A percentile compares a stretch with the other conserved stretches of the same genome.
Evolutionary conservation across 2,888 invertebrate species (phyloP).

Genomic region (Caenorhabditis sp.): DNA sequence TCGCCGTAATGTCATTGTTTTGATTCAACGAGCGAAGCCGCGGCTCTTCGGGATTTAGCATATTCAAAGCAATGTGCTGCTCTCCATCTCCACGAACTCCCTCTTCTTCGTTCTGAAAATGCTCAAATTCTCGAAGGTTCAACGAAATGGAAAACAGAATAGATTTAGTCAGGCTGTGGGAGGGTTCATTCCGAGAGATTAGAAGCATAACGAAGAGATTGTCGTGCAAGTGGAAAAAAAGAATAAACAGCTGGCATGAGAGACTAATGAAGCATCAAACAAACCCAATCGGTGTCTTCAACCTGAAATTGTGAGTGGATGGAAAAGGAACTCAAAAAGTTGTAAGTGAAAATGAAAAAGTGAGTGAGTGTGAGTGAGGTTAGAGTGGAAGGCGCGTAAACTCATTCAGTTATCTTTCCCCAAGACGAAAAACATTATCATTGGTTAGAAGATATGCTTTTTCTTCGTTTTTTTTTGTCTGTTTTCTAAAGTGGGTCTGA

Average conservation of each 20-base stretch:
- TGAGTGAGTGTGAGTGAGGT: conserved; percentile 6
- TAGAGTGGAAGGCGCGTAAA: conserved; percentile 25
- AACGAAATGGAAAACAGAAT: not conserved
- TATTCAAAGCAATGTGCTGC: conserved; percentile 69
- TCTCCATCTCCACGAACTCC: conserved; percentile 45
- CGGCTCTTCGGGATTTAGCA: conserved; percentile 67
- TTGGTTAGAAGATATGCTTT: not conserved
- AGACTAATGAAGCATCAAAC: conserved; percentile 15
- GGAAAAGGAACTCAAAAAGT: conserved; percentile 28
- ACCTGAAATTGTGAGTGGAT: conserved; percentile 41
- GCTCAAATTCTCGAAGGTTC: not conserved
- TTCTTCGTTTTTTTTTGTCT: conserved; percentile 10
- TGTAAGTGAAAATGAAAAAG: too few species aligned
- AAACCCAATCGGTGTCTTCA: conserved; percentile 57
- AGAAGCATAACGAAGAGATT: not conserved
- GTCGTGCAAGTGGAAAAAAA: conserved; percentile 21
- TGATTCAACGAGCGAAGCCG: conserved; percentile 62
- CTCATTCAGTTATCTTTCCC: conserved; percentile 23
- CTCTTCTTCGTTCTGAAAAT: conserved; percentile 57
- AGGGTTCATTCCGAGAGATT: conserved; percentile 17
- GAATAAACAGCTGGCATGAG: conserved; percentile 13
- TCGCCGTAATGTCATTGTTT: conserved; percentile 60
- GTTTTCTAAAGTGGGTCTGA: conserved; percentile 36
- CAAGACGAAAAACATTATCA: conserved; percentile 18
- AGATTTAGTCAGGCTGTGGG: conserved; percentile 1